Evolutionary conservation across 2,113 vertebrate genomes (phyloP).

Genomic region (Anhinga rufa): DNA sequence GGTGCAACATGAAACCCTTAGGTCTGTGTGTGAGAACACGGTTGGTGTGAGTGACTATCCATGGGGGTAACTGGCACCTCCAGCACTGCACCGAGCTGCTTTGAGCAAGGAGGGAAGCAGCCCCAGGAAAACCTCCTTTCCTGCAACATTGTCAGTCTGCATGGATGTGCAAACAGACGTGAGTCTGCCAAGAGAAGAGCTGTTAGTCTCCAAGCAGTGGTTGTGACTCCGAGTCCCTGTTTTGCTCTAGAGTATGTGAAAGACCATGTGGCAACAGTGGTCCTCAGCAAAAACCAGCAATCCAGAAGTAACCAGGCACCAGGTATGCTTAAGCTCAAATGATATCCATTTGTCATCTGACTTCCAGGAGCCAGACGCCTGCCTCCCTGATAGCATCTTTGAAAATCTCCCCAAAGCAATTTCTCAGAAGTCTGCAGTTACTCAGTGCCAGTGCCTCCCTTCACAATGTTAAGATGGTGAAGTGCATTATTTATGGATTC

Average conservation of each 20-base stretch:
- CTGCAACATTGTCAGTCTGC: background rate
- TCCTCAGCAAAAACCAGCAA: background rate
- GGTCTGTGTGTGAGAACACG: background rate
- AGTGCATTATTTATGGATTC: conserved; percentile 44
- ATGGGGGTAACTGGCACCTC: background rate
- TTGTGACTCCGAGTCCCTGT: background rate
- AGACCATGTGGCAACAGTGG: fast-evolving
- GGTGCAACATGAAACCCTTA: background rate
- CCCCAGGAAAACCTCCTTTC: background rate
- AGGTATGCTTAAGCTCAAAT: background rate
- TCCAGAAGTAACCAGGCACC: background rate
- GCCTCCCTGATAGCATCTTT: background rate
- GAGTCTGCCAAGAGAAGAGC: background rate
- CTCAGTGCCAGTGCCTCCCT: background rate
- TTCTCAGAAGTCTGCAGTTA: conserved; percentile 25
- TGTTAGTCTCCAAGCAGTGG: background rate
- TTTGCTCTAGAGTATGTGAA: background rate
- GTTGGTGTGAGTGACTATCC: background rate
- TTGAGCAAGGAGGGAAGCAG: background rate
- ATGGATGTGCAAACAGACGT: background rate
- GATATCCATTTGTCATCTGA: background rate
- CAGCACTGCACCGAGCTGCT: background rate
- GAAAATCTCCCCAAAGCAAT: background rate
- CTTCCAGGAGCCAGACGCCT: background rate
- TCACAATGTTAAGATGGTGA: background rate